phyloP scores from a whole-genome alignment of 2,888 invertebrate species.

The Choristoneura rosaceana region DNA sequence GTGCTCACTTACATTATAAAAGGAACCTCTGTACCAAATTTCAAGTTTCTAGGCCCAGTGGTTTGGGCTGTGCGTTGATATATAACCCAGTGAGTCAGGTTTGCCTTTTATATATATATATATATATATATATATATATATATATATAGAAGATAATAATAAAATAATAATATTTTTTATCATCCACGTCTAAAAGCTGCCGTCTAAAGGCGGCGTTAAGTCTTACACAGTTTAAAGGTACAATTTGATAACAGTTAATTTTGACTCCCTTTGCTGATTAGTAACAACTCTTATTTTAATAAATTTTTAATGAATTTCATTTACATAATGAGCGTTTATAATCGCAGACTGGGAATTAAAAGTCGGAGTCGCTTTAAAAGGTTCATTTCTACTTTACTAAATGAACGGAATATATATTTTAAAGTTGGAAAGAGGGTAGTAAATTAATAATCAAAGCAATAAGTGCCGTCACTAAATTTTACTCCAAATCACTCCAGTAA shows the following conservation, averaged over 20 bases:
- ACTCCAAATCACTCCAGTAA: too few relatives aligned
- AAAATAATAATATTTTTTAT: too few relatives aligned
- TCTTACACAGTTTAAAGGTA: constrained; percentile 45
- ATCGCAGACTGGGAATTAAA: constrained; percentile 14
- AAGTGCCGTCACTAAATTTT: not conserved
- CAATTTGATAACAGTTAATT: constrained; percentile 57
- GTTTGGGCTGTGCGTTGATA: too few relatives aligned
- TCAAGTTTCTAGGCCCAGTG: too few relatives aligned
- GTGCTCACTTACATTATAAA: too few relatives aligned
- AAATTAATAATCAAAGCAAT: not conserved
- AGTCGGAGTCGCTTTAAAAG: constrained; percentile 43
- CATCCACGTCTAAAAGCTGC: too few relatives aligned
- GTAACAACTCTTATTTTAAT: constrained; percentile 25
- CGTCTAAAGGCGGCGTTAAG: too few relatives aligned
- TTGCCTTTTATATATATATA: too few relatives aligned
- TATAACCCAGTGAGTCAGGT: too few relatives aligned
- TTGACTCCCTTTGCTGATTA: constrained; percentile 32
- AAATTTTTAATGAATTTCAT: constrained; percentile 37
- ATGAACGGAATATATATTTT: not conserved
- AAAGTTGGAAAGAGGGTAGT: not conserved
- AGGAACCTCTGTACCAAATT: too few relatives aligned
- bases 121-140: too few relatives aligned
- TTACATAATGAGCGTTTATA: constrained; percentile 24
- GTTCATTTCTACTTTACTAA: constrained; percentile 3
- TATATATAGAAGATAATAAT: too few relatives aligned